phyloP scores from a whole-genome alignment of 2,888 invertebrate genomes.

The Protonemura montana region DNA sequence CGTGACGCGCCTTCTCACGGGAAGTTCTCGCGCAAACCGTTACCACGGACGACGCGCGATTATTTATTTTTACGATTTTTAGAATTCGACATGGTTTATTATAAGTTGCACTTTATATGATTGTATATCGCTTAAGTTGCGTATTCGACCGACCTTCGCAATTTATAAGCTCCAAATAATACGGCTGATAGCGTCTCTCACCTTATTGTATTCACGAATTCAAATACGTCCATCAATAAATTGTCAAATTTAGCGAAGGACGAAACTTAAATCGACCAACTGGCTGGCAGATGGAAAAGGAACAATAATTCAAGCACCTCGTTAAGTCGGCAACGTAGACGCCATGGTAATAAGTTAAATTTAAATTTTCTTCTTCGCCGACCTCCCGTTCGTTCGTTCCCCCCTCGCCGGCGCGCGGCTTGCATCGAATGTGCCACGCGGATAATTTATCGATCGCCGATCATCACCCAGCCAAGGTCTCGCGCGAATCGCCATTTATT shows the following conservation, averaged over 20 bases:
- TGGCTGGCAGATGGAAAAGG: background rate
- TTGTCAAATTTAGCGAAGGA: background rate
- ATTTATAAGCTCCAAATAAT: background rate
- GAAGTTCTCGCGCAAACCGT: background rate
- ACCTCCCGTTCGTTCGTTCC: background rate
- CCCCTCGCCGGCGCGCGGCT: background rate
- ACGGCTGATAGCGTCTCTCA: background rate
- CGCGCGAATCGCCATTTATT: background rate
- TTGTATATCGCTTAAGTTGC: background rate
- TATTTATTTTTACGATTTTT: background rate
- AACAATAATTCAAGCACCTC: background rate
- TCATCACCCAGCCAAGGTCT: slow-evolving; percentile 8
- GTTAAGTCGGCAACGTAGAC: background rate
- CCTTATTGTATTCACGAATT: background rate
- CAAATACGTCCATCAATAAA: background rate
- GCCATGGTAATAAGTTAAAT: too few relatives aligned
- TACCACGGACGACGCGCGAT: background rate
- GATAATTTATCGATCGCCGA: slow-evolving; percentile 18
- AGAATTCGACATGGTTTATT: background rate
- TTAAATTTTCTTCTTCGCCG: too few relatives aligned
- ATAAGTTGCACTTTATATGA: background rate
- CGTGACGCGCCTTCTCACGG: background rate
- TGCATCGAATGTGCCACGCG: background rate
- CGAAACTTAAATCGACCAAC: background rate
- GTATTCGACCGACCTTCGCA: background rate